A percentile compares a stretch with the other conserved stretches of the same genome.
phyloP scores from a whole-genome alignment of 2,888 invertebrate genomes.

The Listrodromus nycthemerus region DNA sequence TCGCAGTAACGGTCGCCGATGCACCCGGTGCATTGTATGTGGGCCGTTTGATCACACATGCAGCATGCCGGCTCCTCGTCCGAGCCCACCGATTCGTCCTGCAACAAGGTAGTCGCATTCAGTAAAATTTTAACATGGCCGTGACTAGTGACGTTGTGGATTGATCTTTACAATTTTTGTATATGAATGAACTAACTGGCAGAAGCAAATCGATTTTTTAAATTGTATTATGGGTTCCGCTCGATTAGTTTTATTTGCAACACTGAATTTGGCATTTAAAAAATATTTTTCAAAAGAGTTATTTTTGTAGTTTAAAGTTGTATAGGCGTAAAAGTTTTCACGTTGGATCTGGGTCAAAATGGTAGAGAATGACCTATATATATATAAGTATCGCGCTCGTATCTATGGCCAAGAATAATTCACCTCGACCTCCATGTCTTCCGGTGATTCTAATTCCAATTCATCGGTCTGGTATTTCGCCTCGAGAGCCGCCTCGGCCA shows the following conservation, averaged over 20 bases:
- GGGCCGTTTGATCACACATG: conserved; percentile 92
- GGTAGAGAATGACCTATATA: not conserved
- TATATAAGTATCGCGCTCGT: not conserved
- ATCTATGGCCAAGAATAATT: not conserved
- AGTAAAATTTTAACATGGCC: too few relatives aligned
- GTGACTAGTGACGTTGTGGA: too few relatives aligned
- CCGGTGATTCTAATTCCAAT: conserved; percentile 71
- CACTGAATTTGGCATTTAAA: too few relatives aligned
- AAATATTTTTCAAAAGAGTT: too few relatives aligned
- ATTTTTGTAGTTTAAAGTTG: too few relatives aligned
- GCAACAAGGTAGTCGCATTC: not conserved
- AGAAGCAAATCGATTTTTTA: conserved; percentile 2
- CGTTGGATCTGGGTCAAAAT: too few relatives aligned
- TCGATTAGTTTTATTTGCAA: too few relatives aligned
- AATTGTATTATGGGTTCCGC: not conserved
- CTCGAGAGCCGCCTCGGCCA: conserved; percentile 85
- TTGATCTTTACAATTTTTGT: too few relatives aligned
- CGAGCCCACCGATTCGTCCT: conserved; percentile 44
- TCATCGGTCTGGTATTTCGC: conserved; percentile 79
- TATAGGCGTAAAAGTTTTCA: too few relatives aligned
- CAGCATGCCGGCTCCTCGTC: conserved; percentile 90
- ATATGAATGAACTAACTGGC: not conserved
- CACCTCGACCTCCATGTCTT: conserved; percentile 77
- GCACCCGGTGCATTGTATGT: conserved; percentile 91
- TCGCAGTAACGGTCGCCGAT: conserved; percentile 92